Evolutionary conservation across 92 coral and sea anemone species (phyloP), one percentile per base, ranked within the genome.

Genomic region (Plumapathes pennacea): DNA sequence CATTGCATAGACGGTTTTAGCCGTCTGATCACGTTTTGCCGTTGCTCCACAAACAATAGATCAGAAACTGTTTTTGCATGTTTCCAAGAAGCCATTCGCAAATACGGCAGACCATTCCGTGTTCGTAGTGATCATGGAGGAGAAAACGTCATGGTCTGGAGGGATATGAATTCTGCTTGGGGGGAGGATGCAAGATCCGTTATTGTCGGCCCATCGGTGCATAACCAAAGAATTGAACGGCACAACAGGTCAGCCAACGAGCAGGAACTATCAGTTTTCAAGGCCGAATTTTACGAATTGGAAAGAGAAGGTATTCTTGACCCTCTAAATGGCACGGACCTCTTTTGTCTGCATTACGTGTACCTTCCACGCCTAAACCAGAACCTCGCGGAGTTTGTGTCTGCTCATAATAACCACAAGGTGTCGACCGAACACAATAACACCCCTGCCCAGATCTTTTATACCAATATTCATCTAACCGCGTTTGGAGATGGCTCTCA

Each of bases 91-190:
- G 67, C 67, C 10, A 52, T 59, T 21, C 38, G 12, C 2, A 59
- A 23, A 52, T 59, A 40, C 21, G 74, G 74, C 9, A 50, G 54
- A 22, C 55, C 63, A 24, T 67, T 67, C 30, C 53, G 59, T 14
- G 38, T 69, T 17, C 38, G 76, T 24, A 72, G 62, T n/a, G 80
- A 72, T 45, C 86, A 80, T 72, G 86, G 86, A 5, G 85, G 85
- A 38, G 85, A 77, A 49, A 77, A 77, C 20, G 77, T 68, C 19
- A 29, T 10, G 2, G 78, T 77, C 8, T 60, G 72, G 84, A 54
- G 56, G 11, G 47, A 69, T 42, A 77, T 77, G 84, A 46, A 38
- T 3, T 2, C 13, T 7, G 66, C 46, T 33, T 57, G 62, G 61
- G 84, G 84, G 27, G 72, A 77, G 22, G 72, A 69, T 3, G 62